Base-by-base conservation (phyloP, 2,113 vertebrate genomes). In the Brachirus orientalis region DNA sequence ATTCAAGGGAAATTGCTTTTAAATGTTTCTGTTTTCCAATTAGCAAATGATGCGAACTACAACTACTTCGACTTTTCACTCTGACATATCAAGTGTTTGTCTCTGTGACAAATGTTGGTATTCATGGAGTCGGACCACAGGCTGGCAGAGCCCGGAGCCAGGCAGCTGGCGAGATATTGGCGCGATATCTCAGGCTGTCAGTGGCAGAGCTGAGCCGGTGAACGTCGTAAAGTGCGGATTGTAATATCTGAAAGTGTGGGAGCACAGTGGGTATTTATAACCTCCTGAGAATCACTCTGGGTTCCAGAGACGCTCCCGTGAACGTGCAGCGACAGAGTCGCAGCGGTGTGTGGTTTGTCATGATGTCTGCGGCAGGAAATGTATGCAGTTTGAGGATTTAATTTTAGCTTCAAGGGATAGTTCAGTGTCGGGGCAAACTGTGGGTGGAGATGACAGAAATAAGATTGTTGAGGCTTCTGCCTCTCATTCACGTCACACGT, bases 91-190 rank as follows among this genome's bases (percentile, higher is more conserved):
- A 33, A 11, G 47, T 51, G 61, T 62, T 56, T 61, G 11, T 19
- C 52, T 33, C 16, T 33, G 62, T 36, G 58, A 59, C 51, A 46
- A 71, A 69, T 66, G 47, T 44, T 33, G 57, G 44, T 38, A 35
- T 76, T 77, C 62, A 79, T 69, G 62, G 63, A 22, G 54, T n/a
- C 41, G 18, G 70, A 57, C 48, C 19, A 17, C 36, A 0, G 66
- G 63, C 41, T 57, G 63, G 37, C 67, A 47, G 33, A 20, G 69
- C 52, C 0, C 2, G 2, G 12, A 65, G 80, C 67, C 70, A 73
- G 70, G 54, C 73, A 76, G 69, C 71, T 79, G 79, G 76, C 57
- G 47, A 63, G 76, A 80, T 58, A 75, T 19, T 81, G 71, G 79
- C 56, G 33, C 63, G 56, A 82, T 67, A 40, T 65, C 35, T 82